Evolutionary conservation across 1,140 invertebrate species (phyloP).

Genomic region (Hermetia illucens): DNA sequence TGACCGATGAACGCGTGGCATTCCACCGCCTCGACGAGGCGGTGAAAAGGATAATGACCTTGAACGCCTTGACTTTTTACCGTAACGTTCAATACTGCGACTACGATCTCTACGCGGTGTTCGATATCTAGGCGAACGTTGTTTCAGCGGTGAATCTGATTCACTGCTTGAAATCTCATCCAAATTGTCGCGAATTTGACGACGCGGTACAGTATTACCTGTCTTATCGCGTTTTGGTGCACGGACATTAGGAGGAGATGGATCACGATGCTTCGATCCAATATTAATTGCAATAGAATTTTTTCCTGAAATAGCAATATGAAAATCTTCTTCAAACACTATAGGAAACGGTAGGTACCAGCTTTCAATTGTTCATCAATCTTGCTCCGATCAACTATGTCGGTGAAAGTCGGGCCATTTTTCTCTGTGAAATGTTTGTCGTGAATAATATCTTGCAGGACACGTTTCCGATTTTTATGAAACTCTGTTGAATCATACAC

Average conservation of each 20-base stretch:
- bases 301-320: not conserved
- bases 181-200: slow-evolving; percentile 11
- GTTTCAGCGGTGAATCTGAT: slow-evolving; percentile 9
- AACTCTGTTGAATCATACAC: slow-evolving; percentile 14
- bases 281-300: slow-evolving; percentile 1
- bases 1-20: slow-evolving; percentile 14
- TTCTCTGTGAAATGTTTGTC: slow-evolving; percentile 31
- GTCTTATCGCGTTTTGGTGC: slow-evolving; percentile 4
- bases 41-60: too few species aligned
- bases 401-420: slow-evolving; percentile 17
- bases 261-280: not conserved
- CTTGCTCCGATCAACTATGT: slow-evolving; percentile 9
- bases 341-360: too few species aligned
- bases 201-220: not conserved
- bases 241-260: slow-evolving; percentile 2
- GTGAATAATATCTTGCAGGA: slow-evolving; percentile 30
- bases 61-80: too few species aligned
- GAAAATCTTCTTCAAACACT: slow-evolving; percentile 1
- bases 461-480: slow-evolving; percentile 14
- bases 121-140: too few species aligned
- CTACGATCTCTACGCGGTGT: too few species aligned
- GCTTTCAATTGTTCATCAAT: slow-evolving; percentile 1
- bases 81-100: too few species aligned
- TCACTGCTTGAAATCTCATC: slow-evolving; percentile 29
- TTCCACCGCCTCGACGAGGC: too few species aligned